Percentiles rank a stretch among this genome's conserved stretches.
phyloP scores from a whole-genome alignment of 2,113 vertebrate species.

The Furnarius figulus region DNA sequence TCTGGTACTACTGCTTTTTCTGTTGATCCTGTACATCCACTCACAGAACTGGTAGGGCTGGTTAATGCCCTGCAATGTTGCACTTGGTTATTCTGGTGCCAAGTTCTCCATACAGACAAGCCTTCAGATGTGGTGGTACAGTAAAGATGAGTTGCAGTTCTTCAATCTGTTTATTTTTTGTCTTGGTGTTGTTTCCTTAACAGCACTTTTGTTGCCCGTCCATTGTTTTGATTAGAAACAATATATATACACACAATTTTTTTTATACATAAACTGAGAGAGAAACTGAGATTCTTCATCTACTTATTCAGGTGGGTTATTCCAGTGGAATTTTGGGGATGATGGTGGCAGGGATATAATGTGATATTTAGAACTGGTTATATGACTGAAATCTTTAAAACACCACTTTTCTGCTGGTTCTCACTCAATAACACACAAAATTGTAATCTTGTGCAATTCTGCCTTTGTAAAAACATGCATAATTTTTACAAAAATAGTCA shows the following conservation, averaged over 20 bases:
- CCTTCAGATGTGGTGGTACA: background rate
- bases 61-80: background rate
- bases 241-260: background rate
- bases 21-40: too few relatives aligned
- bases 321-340: background rate
- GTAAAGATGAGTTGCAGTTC: background rate
- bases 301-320: background rate
- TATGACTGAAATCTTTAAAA: background rate
- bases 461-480: background rate
- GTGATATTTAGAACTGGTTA: background rate
- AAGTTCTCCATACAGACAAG: accelerated
- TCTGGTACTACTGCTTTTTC: background rate
- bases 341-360: too few relatives aligned
- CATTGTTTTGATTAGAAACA: background rate
- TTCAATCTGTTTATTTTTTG: background rate
- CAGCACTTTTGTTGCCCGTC: background rate
- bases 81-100: background rate
- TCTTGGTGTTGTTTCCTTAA: background rate
- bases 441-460: background rate
- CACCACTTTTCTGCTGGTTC: background rate
- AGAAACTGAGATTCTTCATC: background rate
- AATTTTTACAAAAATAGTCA: background rate
- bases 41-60: background rate
- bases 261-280: background rate
- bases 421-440: background rate